phyloP scores from a whole-genome alignment of 2,113 vertebrate species.

The Orycteropus afer region DNA sequence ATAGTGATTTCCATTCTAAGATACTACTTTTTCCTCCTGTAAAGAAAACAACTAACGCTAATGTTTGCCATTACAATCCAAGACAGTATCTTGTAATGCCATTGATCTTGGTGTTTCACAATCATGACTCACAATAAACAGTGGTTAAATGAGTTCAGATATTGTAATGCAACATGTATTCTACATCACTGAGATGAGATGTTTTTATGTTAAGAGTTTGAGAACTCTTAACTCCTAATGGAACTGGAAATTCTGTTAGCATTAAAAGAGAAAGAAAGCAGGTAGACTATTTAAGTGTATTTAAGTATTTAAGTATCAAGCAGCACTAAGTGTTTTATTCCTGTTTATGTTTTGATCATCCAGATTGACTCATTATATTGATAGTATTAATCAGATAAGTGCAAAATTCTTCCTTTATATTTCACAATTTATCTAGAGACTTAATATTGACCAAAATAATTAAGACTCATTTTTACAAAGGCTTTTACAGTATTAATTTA shows the following conservation, averaged over 20 bases:
- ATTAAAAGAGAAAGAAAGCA: no score
- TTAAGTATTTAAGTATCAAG: no score
- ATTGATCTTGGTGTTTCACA: not conserved
- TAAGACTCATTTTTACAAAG: not conserved
- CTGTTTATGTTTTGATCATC: no score
- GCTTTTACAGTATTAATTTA: not conserved
- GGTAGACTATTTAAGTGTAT: no score
- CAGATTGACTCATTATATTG: not conserved
- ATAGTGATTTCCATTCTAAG: not conserved
- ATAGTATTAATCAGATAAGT: not conserved
- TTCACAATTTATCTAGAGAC: not conserved
- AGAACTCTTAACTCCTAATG: not conserved
- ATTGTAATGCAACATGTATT: not conserved
- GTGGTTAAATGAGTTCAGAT: not conserved
- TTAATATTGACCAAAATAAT: not conserved
- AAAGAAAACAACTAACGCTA: not conserved
- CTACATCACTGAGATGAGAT: not conserved
- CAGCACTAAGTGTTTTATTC: no score
- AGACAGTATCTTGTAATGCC: not conserved
- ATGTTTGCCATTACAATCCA: constrained; percentile 45
- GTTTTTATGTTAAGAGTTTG: not conserved
- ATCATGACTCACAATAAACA: not conserved
- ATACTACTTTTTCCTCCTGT: not conserved
- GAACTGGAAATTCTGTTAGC: not conserved
- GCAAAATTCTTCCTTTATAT: not conserved